A percentile compares a stretch with the other conserved stretches of the same genome.
Conservation (phyloP, 1,140 invertebrate species). For the Drosophila kepulauana region DNA sequence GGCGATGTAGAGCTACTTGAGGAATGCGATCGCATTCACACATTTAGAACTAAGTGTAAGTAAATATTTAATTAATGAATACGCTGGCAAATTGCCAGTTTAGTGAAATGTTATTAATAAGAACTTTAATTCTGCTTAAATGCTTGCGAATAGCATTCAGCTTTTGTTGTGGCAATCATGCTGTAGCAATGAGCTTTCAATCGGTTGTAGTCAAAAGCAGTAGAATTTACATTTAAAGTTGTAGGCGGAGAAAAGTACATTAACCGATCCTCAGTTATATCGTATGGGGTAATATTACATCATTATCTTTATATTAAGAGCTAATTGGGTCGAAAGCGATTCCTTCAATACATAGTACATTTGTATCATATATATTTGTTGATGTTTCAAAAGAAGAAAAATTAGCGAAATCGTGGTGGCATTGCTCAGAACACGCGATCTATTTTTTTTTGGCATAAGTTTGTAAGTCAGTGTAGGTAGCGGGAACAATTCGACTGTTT, state of each 20-base stretch:
- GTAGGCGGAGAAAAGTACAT: too few species aligned
- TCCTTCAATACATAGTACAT: constrained; percentile 2
- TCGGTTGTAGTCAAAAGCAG: too few species aligned
- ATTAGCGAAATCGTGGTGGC: constrained; percentile 2
- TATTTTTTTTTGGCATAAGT: constrained; percentile 1
- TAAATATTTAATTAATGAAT: neutral
- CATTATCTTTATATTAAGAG: neutral
- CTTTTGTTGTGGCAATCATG: too few species aligned
- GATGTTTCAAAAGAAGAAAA: constrained; percentile 13
- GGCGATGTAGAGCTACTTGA: constrained; percentile 52
- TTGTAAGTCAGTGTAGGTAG: constrained; percentile 15
- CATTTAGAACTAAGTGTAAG: constrained; percentile 49
- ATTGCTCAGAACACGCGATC: constrained; percentile 33
- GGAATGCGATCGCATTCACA: constrained; percentile 12
- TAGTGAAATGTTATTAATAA: too few species aligned
- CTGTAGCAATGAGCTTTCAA: too few species aligned
- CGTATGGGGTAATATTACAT: neutral
- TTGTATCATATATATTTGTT: constrained; percentile 2
- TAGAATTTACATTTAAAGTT: too few species aligned
- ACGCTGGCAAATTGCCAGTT: too few species aligned
- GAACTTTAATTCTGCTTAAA: too few species aligned
- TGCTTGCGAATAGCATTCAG: too few species aligned
- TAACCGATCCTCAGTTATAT: too few species aligned
- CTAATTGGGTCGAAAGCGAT: neutral
- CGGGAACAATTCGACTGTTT: constrained; percentile 45